Evolutionary conservation across 2,888 invertebrate genomes (phyloP), one percentile per base, ranked within the genome.

Genomic region (Rosalia funebris): DNA sequence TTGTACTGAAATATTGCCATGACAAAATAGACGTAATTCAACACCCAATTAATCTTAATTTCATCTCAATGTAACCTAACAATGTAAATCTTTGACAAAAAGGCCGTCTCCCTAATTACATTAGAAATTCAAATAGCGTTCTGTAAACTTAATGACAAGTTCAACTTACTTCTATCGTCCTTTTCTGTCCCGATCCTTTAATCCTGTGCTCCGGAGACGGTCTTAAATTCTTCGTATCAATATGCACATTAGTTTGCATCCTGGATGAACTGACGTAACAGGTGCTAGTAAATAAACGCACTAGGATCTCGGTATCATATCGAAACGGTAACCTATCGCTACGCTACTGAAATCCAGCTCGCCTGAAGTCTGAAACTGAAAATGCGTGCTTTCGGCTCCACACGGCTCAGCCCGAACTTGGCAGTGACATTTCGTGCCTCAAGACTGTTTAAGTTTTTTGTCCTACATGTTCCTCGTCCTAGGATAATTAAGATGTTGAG

Each of bases 211-310:
- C 89, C 9, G 86, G 88, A 34, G 87, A 87, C 67, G 83, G 84
- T 42, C 88, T 84, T 56, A 89, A 81, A 71, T 84, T 86, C 80
- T 89, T 90, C 10, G 89, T 85, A 80, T 90, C 90, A 55, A 90
- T 90, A 80, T 90, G 90, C 70, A 90, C 90, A 81, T 90, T 90
- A 32, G 90, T 90, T 85, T 90, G 90, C 90, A 90, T 90, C 66
- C 62, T 63, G 50, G 15, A 41, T 19, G 17, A 7, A 25, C 32
- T 25, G 41, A 58, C 58, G 66, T 67, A 69, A 70, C 68, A 70
- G 68, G 70, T 68, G 70, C n/a, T n/a, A n/a, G n/a, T n/a, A n/a
- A n/a, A 68, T 47, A 55, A 55, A 50, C 25, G 31, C 50, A 39
- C 50, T 37, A 50, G 46, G 47, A 44, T 42, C 48, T 37, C 54